Evolutionary conservation across 2,113 vertebrate species (phyloP).

Genomic region (Sula dactylatra): DNA sequence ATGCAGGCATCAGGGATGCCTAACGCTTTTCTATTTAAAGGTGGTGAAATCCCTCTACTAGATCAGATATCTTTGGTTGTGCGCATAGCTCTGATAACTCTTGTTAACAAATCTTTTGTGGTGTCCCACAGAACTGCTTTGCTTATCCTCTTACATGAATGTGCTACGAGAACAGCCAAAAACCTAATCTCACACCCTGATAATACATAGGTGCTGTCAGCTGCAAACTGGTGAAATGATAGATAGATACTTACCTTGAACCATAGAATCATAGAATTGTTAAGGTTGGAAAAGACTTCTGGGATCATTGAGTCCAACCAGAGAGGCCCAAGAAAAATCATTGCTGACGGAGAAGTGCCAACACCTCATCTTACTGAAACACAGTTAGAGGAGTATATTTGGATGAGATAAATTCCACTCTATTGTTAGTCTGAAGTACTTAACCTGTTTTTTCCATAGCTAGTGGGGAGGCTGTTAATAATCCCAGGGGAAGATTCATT

Average conservation of each 20-base stretch:
- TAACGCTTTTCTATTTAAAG: not conserved
- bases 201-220: not conserved
- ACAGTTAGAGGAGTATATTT: not conserved
- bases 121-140: not conserved
- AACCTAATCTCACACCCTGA: not conserved
- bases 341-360: not conserved
- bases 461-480: not conserved
- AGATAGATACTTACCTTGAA: not conserved
- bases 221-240: not conserved
- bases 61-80: not conserved
- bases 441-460: rapidly evolving
- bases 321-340: not conserved
- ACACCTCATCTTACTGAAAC: not conserved
- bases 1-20: not conserved
- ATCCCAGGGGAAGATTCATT: not conserved
- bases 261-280: too few relatives aligned
- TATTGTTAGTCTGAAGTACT: not conserved
- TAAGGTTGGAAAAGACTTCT: too few relatives aligned
- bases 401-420: not conserved
- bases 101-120: not conserved
- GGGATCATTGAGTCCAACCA: too few relatives aligned
- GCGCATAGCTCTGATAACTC: not conserved
- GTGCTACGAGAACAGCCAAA: not conserved
- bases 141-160: not conserved
- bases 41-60: not conserved